Evolutionary conservation across 2,888 invertebrate species (phyloP).

Genomic region (Zhuqinia jingwanae): DNA sequence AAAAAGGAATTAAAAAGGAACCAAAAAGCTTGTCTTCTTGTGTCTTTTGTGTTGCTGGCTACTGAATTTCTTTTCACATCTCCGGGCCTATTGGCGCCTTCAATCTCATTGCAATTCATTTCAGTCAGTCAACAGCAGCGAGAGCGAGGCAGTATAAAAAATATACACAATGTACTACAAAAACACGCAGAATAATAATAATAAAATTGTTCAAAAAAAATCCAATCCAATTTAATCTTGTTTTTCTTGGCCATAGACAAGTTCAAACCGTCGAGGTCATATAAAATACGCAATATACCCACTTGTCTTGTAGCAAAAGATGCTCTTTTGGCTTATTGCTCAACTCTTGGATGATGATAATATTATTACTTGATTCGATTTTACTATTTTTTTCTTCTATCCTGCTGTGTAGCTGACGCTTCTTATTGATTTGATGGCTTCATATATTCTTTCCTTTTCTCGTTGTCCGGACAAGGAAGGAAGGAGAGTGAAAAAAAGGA

Average conservation of each 20-base stretch:
- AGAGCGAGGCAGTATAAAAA: no score
- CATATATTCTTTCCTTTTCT: no score
- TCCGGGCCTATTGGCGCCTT: slow-evolving; percentile 61
- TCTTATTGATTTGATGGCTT: slow-evolving; percentile 58
- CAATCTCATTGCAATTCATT: slow-evolving; percentile 6
- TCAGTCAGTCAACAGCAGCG: no score
- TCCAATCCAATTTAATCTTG: neutral
- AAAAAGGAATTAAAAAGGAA: slow-evolving; percentile 13
- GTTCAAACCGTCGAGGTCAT: slow-evolving; percentile 63
- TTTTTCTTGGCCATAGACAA: slow-evolving; percentile 63
- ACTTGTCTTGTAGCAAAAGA: neutral
- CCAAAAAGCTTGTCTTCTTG: slow-evolving; percentile 19
- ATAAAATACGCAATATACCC: slow-evolving; percentile 8
- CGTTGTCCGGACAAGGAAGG: neutral
- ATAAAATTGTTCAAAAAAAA: neutral
- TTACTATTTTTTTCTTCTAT: neutral
- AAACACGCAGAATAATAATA: neutral
- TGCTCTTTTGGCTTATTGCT: neutral
- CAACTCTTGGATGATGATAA: no score
- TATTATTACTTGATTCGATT: neutral
- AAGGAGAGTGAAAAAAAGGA: neutral
- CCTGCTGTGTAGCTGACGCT: slow-evolving; percentile 56
- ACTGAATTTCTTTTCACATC: slow-evolving; percentile 30
- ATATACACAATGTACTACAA: neutral
- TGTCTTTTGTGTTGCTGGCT: slow-evolving; percentile 4